Base-by-base conservation (phyloP, 2,797 vertebrate genomes). In the Craterocephalus amniculus region DNA sequence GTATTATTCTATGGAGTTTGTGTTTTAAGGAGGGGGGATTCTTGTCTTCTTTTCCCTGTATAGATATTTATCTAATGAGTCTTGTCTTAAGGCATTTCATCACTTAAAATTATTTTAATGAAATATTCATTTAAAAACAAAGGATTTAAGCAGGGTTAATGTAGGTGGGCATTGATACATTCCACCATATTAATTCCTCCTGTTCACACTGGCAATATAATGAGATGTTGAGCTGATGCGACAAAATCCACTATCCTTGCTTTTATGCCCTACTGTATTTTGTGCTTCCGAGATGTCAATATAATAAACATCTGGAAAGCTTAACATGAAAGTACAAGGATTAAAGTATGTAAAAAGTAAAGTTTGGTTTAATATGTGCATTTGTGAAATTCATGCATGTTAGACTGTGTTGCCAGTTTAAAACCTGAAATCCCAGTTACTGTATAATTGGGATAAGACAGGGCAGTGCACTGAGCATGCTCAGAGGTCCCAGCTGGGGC, bases 401-500 rank as follows among this genome's bases (percentile, higher is more conserved):
- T 58, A 2, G 36, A 40, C 63, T 67, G 52, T 69, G 54, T 38
- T 69, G 75, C 27, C 58, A 20, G 43, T 74, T 72, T 60, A 71
- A 59, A 58, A 59, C 49, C 64, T 49, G 51, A 51, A 60, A 58
- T 63, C 48, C 48, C 40, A 76, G 54, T 74, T 67, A 69, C 59
- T 60, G 51, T 70, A 16, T 58, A 78, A 81, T 83, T 57, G 22
- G 74, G 70, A 74, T 74, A 62, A 74, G 77, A 83, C 78, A 63
- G 76, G 72, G 72, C 81, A 38, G 74, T 68, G 81, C 40, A 81
- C 84, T 88, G 92, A 89, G 88, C 83, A 88, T 82, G 85, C 85
- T 65, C 83, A 84, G 71, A 89, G 71, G 79, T 76, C 87, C 86
- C 87, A 87, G 89, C 75, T 88, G 89, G 85, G 77, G 82, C 73